Evolutionary conservation across 2,888 invertebrate species (phyloP).

Genomic region (Fissipunctia ypsillon): DNA sequence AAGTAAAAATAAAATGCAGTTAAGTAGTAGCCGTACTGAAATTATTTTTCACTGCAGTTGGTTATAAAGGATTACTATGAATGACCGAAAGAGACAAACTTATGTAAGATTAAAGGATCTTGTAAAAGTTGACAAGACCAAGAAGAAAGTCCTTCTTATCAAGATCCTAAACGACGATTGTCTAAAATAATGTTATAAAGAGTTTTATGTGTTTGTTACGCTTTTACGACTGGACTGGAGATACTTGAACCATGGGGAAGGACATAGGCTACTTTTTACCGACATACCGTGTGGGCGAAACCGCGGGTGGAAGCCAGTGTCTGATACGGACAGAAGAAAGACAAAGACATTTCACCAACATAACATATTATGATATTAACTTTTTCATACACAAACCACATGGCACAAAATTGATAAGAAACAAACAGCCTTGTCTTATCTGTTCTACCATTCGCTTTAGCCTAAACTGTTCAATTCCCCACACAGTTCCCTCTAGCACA

Average conservation of each 20-base stretch:
- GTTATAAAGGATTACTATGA: neutral
- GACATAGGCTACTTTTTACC: no score
- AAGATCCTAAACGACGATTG: neutral
- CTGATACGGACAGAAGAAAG: neutral
- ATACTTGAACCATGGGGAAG: no score
- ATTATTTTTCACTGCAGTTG: neutral
- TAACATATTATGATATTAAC: neutral
- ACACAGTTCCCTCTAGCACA: slow-evolving; percentile 17
- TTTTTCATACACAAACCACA: neutral
- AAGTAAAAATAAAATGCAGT: neutral
- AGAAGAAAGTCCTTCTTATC: neutral
- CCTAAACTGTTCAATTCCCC: slow-evolving; percentile 3
- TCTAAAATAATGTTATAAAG: no score
- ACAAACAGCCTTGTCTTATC: slow-evolving; percentile 5
- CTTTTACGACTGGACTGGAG: no score
- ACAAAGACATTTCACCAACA: neutral
- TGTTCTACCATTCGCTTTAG: neutral
- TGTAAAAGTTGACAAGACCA: neutral
- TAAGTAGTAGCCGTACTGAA: neutral
- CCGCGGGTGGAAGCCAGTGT: no score
- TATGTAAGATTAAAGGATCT: neutral
- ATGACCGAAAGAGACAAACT: neutral
- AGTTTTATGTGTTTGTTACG: no score
- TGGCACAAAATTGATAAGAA: neutral
- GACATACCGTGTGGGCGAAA: no score